Evolutionary conservation across 2,888 invertebrate species (phyloP), one percentile per base, ranked within the genome.

Genomic region (Ormia ochracea): DNA sequence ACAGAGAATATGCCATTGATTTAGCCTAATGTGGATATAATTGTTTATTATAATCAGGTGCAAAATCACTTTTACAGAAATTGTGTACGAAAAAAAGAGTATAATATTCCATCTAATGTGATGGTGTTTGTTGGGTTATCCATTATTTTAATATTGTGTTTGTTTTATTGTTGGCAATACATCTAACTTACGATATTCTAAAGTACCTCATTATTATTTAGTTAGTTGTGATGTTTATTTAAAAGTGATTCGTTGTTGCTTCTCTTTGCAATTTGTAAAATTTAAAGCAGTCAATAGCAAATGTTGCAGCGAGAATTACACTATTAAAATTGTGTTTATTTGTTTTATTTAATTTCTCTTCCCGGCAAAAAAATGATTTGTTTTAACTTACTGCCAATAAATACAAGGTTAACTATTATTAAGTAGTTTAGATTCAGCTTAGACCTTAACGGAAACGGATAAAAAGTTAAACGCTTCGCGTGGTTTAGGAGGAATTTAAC

Each of bases 341-440:
- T 17, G 38, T 10, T 38, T 5, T 14, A 45, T 7, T 33, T 23
- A 41, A 17, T 58, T 38, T 54, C 12, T 41, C 59, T 59, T 26
- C 58, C 41, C 19, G 59, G 19, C 17, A n/a, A 45, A 17, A 5
- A 17, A 19, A 59, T 17, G 9, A 52, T 41, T 17, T 36, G 0
- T 45, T 33, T 10, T 68, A 33, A 23, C 28, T 43, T 58, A 12
- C 59, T 65, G 79, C 45, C 41, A 70, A 79, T 79, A 79, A 61
- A 80, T 76, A 76, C 54, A 66, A 72, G 65, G 45, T 43, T 76
- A 72, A 56, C 36, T 61, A 66, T 68, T 80, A 68, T 33, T 70
- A 61, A 48, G 54, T 12, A 72, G 76, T 76, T 80, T 56, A 80
- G 76, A 80, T 61, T 48, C n/a, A 36, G 41, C 36, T 41, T 66